Base-by-base conservation (phyloP, 2,113 vertebrate genomes). In the Nibea albiflora region DNA sequence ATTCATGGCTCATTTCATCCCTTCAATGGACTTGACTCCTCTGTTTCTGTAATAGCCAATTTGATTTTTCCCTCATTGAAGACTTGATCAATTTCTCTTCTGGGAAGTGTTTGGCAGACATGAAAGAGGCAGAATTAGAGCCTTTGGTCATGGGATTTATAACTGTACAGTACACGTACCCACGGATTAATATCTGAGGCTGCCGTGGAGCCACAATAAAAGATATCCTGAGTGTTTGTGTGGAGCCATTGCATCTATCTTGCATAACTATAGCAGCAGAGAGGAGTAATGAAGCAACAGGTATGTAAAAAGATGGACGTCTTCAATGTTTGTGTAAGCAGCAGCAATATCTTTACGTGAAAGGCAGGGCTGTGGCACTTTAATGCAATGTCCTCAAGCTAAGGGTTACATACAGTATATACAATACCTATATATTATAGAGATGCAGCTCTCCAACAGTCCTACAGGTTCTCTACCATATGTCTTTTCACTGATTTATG, bases 31-130 rank as follows among this genome's bases (percentile, higher is more conserved):
- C 83, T 89, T 84, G 77, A 88, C 86, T 92, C 79, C 63, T 90
- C 80, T 92, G 90, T 91, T 87, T 92, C 91, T 89, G 80, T 92
- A 93, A 95, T 90, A 92, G 91, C 88, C 91, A 86, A 92, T 93
- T 93, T 90, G 85, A 94, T 91, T 93, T 92, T 88, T 86, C 89
- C 87, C 85, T 82, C 85, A 85, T 82, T 93, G 89, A 92, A 88
- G 86, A 90, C 89, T 91, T 93, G 91, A 95, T 94, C 89, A 94
- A 92, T 93, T 86, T 77, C 87, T 92, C 86, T 74, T 76, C 62
- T 63, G 88, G 84, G 84, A 84, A 67, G 76, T 76, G 88, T 85
- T 90, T 73, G 84, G 86, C 87, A 80, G 64, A 88, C 87, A 82
- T 87, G 81, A 90, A 87, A 86, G 44, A 79, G 71, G 85, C 72